Percentiles rank a stretch among this genome's conserved stretches.
Conservation (phyloP, 2,113 vertebrate genomes). For the Hippotragus niger region DNA sequence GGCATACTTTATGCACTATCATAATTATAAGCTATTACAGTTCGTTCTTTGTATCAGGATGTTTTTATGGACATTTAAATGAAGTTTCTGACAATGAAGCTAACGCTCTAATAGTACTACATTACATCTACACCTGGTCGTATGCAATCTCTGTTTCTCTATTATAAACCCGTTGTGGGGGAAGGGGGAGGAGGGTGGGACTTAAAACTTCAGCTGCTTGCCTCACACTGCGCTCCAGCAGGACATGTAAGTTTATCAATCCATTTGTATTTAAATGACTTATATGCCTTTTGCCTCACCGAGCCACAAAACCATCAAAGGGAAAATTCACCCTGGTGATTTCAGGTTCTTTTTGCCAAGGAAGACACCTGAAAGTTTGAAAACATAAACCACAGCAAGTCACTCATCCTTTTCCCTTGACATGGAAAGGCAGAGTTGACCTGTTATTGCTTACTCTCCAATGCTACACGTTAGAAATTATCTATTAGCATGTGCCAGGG, state of each 20-base stretch:
- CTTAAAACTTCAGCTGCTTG: slow-evolving; percentile 4
- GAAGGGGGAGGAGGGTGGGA: neutral
- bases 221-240: neutral
- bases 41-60: slow-evolving; percentile 59
- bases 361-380: slow-evolving; percentile 23
- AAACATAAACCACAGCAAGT: neutral
- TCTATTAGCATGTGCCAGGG: neutral
- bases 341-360: slow-evolving; percentile 7
- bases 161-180: neutral
- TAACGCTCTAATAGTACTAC: neutral
- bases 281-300: neutral
- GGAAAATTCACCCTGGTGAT: neutral
- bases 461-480: neutral
- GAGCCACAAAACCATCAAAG: neutral
- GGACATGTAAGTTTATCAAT: slow-evolving; percentile 29
- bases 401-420: neutral
- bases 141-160: neutral
- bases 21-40: slow-evolving; percentile 71
- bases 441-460: neutral
- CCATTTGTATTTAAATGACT: slow-evolving; percentile 59
- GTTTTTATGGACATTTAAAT: slow-evolving; percentile 69
- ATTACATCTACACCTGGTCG: slow-evolving; percentile 20
- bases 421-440: accelerated
- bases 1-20: slow-evolving; percentile 45
- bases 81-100: slow-evolving; percentile 65